Evolutionary conservation across 2,113 vertebrate species (phyloP).

Genomic region (Anarhynchus alexandrinus): DNA sequence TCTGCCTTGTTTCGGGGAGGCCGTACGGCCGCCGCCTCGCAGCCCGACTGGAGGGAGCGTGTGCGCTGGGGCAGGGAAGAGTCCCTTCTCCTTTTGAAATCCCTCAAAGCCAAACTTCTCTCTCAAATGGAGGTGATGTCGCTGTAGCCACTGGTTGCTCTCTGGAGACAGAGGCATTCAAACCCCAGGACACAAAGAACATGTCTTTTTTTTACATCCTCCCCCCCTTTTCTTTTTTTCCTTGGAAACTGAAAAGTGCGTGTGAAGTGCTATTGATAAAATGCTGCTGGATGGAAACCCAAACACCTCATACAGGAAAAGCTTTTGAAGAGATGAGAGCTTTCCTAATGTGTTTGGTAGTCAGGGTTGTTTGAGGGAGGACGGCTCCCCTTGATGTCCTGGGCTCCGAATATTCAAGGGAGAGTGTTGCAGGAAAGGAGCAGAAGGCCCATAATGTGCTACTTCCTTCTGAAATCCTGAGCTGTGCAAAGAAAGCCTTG

Average conservation of each 20-base stretch:
- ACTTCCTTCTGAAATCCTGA: background rate
- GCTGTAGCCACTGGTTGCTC: background rate
- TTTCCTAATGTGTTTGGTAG: background rate
- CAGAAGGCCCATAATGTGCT: background rate
- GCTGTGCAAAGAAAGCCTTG: background rate
- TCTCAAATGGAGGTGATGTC: background rate
- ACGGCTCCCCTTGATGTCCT: background rate
- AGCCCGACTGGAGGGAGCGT: rapidly evolving
- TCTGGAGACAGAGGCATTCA: background rate
- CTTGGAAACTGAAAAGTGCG: background rate
- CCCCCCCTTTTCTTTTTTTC: too few species aligned
- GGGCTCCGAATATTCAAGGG: background rate
- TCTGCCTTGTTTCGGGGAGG: background rate
- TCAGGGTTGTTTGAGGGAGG: background rate
- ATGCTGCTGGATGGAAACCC: background rate
- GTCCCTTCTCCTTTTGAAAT: background rate
- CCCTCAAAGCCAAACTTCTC: background rate
- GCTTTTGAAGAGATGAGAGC: background rate
- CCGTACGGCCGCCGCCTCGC: background rate
- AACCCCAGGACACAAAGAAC: background rate
- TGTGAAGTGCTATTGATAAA: background rate
- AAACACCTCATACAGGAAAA: background rate
- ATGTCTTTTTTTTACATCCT: background rate
- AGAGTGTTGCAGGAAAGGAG: background rate
- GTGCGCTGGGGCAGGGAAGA: background rate